phyloP scores from a whole-genome alignment of 92 coral and sea anemone genomes.

The Pocillopora meandrina region DNA sequence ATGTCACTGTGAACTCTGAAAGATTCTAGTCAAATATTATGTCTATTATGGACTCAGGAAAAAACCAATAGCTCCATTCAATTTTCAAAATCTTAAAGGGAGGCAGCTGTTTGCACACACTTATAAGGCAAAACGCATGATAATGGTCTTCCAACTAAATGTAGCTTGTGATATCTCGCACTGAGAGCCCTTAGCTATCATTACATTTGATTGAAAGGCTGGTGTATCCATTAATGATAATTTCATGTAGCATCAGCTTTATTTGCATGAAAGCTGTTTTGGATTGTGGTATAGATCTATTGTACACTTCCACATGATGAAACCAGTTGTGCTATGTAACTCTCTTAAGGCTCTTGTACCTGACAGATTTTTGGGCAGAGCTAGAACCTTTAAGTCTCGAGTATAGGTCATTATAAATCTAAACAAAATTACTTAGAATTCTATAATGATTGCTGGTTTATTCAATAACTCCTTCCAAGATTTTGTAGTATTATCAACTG shows the following conservation, averaged over 20 bases:
- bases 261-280: conserved; percentile 25
- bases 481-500: background rate
- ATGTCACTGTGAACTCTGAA: background rate
- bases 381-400: conserved; percentile 21
- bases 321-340: background rate
- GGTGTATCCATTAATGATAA: conserved; percentile 42
- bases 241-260: background rate
- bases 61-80: no score
- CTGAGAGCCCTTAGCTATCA: background rate
- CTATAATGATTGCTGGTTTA: conserved; percentile 35
- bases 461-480: conserved; percentile 24
- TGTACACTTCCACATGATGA: conserved; percentile 30
- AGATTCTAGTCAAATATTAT: no score
- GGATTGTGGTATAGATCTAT: conserved; percentile 23
- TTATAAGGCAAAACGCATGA: conserved; percentile 15
- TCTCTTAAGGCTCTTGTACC: no score
- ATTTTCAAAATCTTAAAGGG: no score
- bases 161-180: conserved; percentile 12
- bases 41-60: no score
- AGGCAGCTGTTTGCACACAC: conserved; percentile 6
- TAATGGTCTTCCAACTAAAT: background rate
- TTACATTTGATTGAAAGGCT: conserved; percentile 34
- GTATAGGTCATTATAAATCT: background rate
- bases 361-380: conserved; percentile 3
- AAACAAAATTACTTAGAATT: conserved; percentile 14